A percentile compares a stretch with the other conserved stretches of the same genome.
Conservation (phyloP, 1,140 invertebrate genomes). For the Papilio machaon region DNA sequence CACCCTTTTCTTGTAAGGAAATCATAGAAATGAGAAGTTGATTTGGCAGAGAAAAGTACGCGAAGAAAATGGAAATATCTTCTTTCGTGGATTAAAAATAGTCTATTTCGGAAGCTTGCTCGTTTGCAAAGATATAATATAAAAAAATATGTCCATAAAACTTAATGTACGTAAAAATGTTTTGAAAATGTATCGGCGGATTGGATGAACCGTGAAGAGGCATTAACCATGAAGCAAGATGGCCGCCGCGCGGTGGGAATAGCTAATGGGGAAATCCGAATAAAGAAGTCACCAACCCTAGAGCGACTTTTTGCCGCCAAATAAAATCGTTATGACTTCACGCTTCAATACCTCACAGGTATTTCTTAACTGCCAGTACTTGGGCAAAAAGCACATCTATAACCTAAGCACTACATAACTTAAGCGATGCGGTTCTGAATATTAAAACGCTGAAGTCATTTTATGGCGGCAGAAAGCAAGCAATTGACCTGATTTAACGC, state of each 20-base stretch:
- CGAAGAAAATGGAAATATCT: no score
- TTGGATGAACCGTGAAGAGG: neutral
- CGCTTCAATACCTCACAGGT: slow-evolving; percentile 29
- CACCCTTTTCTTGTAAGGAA: no score
- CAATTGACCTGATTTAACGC: neutral
- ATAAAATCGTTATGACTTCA: slow-evolving; percentile 36
- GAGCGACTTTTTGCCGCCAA: slow-evolving; percentile 31
- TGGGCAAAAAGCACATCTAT: neutral
- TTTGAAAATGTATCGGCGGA: slow-evolving; percentile 1
- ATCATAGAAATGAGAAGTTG: no score
- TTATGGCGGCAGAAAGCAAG: neutral
- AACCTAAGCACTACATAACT: neutral
- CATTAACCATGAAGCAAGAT: slow-evolving; percentile 31
- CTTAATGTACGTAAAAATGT: neutral
- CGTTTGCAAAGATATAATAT: no score
- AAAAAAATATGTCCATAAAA: neutral
- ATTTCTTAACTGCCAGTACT: slow-evolving; percentile 13
- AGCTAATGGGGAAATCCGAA: slow-evolving; percentile 36
- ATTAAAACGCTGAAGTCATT: neutral
- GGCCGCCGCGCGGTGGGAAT: slow-evolving; percentile 26
- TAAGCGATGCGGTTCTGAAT: neutral
- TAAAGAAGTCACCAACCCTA: slow-evolving; percentile 39
- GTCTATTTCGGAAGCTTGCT: no score
- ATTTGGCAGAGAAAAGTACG: no score
- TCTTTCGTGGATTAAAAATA: no score